Percentiles rank a stretch among this genome's conserved stretches.
phyloP scores from a whole-genome alignment of 2,888 invertebrate genomes.

The Oscheius sp. region DNA sequence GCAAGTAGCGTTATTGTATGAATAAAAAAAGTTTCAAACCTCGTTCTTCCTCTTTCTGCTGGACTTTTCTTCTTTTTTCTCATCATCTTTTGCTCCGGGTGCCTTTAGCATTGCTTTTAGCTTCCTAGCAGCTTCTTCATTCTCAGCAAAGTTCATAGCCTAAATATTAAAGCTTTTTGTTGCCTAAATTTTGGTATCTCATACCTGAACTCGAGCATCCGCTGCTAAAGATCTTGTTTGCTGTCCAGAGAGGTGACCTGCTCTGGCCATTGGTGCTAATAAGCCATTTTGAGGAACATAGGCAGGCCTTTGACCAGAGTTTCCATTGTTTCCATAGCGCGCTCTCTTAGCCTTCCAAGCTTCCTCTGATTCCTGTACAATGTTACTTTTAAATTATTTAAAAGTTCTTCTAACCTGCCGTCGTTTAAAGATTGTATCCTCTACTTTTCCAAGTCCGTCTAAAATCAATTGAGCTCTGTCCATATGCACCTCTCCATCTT shows the following conservation, averaged over 20 bases:
- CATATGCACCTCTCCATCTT: conserved; percentile 91
- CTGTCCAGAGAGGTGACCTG: conserved; percentile 39
- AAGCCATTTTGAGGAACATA: conserved; percentile 45
- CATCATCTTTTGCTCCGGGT: conserved; percentile 16
- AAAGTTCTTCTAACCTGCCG: conserved; percentile 78
- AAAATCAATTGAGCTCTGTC: conserved; percentile 93
- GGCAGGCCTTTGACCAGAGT: conserved; percentile 33
- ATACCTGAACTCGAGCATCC: conserved; percentile 48
- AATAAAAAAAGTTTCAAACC: conserved; percentile 7
- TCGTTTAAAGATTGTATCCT: conserved; percentile 95
- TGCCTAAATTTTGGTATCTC: not conserved
- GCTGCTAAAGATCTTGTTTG: conserved; percentile 50
- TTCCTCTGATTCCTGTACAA: conserved; percentile 46
- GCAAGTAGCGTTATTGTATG: not conserved
- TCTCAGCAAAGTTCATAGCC: conserved; percentile 69
- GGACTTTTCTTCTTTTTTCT: conserved; percentile 18
- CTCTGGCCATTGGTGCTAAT: conserved; percentile 42
- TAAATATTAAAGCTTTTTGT: conserved; percentile 21
- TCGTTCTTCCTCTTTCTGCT: conserved; percentile 47
- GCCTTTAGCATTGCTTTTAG: conserved; percentile 74
- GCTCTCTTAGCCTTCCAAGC: conserved; percentile 66
- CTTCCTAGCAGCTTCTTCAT: conserved; percentile 71
- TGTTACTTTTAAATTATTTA: not conserved
- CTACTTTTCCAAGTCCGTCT: conserved; percentile 87
- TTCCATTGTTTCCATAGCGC: not conserved